phyloP scores from a whole-genome alignment of 2,797 vertebrate genomes.

The Knipowitschia caucasica region DNA sequence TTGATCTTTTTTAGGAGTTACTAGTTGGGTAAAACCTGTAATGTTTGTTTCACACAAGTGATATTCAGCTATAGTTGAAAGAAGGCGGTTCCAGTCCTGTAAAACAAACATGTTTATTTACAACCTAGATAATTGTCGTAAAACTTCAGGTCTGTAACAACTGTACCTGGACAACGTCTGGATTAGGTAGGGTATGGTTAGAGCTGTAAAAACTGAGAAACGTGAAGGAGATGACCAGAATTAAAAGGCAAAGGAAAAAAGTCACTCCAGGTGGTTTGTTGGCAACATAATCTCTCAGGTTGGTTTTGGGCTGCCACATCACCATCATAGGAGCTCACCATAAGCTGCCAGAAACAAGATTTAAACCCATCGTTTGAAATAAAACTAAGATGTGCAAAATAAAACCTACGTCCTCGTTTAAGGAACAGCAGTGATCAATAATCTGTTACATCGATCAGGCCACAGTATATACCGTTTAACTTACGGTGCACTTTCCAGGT shows the following conservation, averaged over 20 bases:
- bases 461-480: too few species aligned
- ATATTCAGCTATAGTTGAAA: slow-evolving; percentile 65
- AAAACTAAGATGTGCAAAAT: not conserved
- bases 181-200: slow-evolving; percentile 69
- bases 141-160: too few species aligned
- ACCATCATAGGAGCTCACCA: slow-evolving; percentile 56
- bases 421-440: too few species aligned
- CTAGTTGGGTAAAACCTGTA: slow-evolving; percentile 31
- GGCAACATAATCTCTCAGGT: slow-evolving; percentile 59
- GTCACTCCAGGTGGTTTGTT: slow-evolving; percentile 71
- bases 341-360: slow-evolving; percentile 17
- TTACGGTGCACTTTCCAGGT: too few species aligned
- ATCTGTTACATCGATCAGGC: too few species aligned
- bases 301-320: slow-evolving; percentile 62
- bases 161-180: slow-evolving; percentile 67
- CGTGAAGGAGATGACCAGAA: slow-evolving; percentile 69
- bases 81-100: slow-evolving; percentile 79
- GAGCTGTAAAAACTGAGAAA: slow-evolving; percentile 63
- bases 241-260: slow-evolving; percentile 73
- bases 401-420: too few species aligned
- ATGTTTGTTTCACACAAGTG: slow-evolving; percentile 63
- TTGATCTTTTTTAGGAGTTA: slow-evolving; percentile 21
- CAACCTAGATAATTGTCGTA: too few species aligned
- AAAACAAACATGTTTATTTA: too few species aligned
- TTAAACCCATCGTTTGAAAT: slow-evolving; percentile 6